phyloP scores from a whole-genome alignment of 1,140 invertebrate species.

The Heliconius eleuchia region DNA sequence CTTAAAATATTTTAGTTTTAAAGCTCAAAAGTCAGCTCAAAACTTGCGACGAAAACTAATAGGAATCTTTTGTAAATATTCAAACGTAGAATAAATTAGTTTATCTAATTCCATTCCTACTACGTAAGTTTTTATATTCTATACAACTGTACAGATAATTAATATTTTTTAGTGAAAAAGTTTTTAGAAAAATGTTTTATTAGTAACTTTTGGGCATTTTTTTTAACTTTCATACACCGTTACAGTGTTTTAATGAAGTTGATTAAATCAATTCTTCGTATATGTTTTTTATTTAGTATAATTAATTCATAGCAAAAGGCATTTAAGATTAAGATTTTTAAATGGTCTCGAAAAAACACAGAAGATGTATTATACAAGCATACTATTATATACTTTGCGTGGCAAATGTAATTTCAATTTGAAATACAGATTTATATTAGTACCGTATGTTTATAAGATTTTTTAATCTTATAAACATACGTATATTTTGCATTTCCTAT shows the following conservation, averaged over 20 bases:
- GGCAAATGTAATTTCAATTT: background rate
- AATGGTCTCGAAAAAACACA: background rate
- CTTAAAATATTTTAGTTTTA: conserved; percentile 61
- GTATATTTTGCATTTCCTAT: background rate
- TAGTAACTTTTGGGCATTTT: conserved; percentile 27
- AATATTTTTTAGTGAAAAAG: conserved; percentile 47
- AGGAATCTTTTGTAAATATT: conserved; percentile 66
- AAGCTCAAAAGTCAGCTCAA: conserved; percentile 79
- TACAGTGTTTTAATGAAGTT: conserved; percentile 29
- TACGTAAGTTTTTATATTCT: conserved; percentile 61
- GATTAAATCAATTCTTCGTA: conserved; percentile 33
- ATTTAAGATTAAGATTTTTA: background rate
- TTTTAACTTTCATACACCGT: conserved; percentile 8
- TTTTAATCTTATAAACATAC: background rate
- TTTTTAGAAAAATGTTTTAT: conserved; percentile 43
- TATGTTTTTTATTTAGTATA: conserved; percentile 2
- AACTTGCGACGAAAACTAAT: conserved; percentile 54
- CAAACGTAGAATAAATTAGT: conserved; percentile 42
- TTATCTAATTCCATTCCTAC: conserved; percentile 71
- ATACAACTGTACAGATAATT: conserved; percentile 60
- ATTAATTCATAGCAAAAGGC: background rate
- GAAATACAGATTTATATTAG: too few species aligned
- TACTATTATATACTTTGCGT: background rate
- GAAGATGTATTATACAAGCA: too few species aligned
- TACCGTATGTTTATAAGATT: background rate